Percentiles rank a stretch among this genome's conserved stretches.
These are phyloP conservation scores for Spilogale gracilis DNA, from an alignment of 2,113 vertebrate genomes.

Conservation along the genomic window DNA sequence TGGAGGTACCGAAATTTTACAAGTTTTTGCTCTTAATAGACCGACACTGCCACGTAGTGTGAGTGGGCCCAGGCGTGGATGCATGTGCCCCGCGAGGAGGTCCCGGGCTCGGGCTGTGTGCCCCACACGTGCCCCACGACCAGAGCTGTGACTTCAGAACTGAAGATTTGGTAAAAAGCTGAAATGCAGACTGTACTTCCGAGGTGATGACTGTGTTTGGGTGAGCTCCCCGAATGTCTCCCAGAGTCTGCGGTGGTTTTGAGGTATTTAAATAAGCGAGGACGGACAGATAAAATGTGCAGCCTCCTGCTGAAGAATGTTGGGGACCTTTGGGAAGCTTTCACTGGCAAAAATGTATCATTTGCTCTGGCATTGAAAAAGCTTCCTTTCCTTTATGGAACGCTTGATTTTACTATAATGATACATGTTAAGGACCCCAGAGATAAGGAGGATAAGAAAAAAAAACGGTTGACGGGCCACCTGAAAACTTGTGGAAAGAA, in stretches of 20 bases:
- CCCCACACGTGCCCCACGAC: fast-evolving
- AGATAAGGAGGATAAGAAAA: neutral
- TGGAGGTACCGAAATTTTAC: neutral
- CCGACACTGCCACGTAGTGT: no score
- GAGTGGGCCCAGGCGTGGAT: neutral
- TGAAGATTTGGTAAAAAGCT: neutral
- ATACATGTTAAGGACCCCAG: neutral
- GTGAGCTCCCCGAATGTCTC: neutral
- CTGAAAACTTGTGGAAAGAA: neutral
- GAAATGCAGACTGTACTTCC: neutral
- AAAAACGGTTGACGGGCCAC: neutral
- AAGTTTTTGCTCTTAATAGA: neutral
- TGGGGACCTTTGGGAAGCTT: neutral
- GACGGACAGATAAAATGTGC: neutral
- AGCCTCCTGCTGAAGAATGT: neutral
- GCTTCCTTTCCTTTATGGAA: neutral
- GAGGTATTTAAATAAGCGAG: neutral
- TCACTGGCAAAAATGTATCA: neutral
- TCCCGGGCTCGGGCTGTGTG: fast-evolving
- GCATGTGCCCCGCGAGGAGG: no score
- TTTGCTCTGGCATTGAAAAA: neutral
- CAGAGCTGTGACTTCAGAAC: neutral
- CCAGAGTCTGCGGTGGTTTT: neutral
- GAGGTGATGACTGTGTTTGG: neutral
- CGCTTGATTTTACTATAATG: neutral